Conservation (phyloP, 2,797 vertebrate species). For the Phylloscopus collybita region DNA sequence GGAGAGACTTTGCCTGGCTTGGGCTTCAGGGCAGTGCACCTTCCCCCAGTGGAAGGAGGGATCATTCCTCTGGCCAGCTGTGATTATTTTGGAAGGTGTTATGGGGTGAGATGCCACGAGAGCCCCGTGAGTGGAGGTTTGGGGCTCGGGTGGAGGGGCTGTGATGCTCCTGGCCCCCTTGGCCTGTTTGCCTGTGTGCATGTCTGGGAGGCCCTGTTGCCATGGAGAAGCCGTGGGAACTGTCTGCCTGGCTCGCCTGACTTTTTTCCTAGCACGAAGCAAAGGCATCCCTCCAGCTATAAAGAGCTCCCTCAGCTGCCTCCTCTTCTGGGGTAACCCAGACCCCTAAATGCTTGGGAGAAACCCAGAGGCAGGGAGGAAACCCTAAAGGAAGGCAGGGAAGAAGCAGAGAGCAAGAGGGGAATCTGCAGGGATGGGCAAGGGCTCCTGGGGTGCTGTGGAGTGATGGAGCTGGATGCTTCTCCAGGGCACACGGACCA, state of each 20-base stretch:
- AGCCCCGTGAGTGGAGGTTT: neutral
- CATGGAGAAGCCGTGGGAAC: constrained; percentile 63
- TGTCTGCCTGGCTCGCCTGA: constrained; percentile 14
- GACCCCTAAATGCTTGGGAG: neutral
- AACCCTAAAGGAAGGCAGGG: neutral
- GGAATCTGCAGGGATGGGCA: neutral
- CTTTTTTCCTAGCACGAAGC: constrained; percentile 9
- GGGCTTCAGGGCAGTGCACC: neutral
- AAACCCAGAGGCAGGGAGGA: neutral
- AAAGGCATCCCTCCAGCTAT: constrained; percentile 9
- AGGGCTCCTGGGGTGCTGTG: neutral
- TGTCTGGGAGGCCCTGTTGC: constrained; percentile 62
- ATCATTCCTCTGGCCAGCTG: neutral
- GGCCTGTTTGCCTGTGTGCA: neutral
- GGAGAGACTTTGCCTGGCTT: neutral
- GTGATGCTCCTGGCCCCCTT: neutral
- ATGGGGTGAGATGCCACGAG: neutral
- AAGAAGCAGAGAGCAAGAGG: neutral
- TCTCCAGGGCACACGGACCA: neutral
- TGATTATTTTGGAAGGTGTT: neutral
- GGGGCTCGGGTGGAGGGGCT: neutral
- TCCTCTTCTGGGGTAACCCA: neutral
- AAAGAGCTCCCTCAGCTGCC: neutral
- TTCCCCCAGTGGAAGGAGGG: neutral
- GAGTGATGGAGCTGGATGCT: accelerated